A percentile compares a stretch with the other conserved stretches of the same genome.
Evolutionary conservation across 2,797 vertebrate species (phyloP).

Genomic region (Danio choprae): DNA sequence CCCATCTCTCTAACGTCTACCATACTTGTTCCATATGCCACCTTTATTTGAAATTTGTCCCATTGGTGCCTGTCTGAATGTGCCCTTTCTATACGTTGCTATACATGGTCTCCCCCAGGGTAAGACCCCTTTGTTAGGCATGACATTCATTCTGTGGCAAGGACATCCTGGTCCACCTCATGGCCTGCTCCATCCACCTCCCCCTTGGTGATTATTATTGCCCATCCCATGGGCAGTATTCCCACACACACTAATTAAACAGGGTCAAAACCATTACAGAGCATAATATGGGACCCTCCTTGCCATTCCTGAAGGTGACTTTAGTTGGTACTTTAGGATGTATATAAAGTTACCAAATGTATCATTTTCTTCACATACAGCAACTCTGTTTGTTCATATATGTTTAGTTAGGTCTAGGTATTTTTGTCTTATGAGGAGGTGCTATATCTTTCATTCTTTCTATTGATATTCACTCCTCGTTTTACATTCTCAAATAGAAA

Average conservation of each 20-base stretch:
- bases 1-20: constrained; percentile 21
- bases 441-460: constrained; percentile 35
- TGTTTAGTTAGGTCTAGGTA: not conserved
- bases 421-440: constrained; percentile 5
- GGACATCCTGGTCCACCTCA: constrained; percentile 28
- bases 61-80: constrained; percentile 11
- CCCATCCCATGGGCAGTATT: constrained; percentile 44
- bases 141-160: constrained; percentile 44
- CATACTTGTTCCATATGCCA: constrained; percentile 25
- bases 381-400: not conserved
- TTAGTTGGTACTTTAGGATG: not conserved
- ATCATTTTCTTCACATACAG: not conserved
- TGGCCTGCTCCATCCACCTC: not conserved
- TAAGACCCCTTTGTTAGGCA: constrained; percentile 38
- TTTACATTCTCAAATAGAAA: constrained; percentile 48
- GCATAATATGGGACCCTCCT: constrained; percentile 25
- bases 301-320: constrained; percentile 53
- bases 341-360: constrained; percentile 11
- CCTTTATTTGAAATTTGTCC: constrained; percentile 25
- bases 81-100: constrained; percentile 50
- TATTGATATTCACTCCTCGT: constrained; percentile 40
- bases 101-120: constrained; percentile 32
- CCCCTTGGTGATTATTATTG: constrained; percentile 28
- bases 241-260: constrained; percentile 52
- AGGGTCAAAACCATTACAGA: constrained; percentile 46